Conservation (phyloP, 2,113 vertebrate species). For the Esox niger region DNA sequence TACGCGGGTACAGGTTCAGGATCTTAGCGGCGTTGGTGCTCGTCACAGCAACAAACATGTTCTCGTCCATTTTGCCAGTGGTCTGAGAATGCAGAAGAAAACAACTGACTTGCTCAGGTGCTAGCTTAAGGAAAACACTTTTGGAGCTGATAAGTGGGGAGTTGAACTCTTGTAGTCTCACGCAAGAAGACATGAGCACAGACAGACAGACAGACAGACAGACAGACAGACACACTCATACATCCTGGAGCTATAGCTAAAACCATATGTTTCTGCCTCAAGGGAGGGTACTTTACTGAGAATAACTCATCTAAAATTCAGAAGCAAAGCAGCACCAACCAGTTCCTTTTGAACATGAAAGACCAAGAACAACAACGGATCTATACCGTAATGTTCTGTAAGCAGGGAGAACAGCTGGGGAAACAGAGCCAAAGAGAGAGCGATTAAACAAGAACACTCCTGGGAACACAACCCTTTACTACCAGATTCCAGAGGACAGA, state of each 20-base stretch:
- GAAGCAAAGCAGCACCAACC: slow-evolving; percentile 5
- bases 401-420: not conserved
- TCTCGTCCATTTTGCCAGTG: slow-evolving; percentile 98
- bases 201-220: not conserved
- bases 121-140: not conserved
- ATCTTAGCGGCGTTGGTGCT: slow-evolving; percentile 98
- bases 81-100: slow-evolving; percentile 70
- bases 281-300: not conserved
- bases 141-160: too few species aligned
- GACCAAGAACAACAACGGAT: slow-evolving; percentile 10
- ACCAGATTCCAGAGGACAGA: too few species aligned
- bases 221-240: not conserved
- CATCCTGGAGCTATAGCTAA: not conserved
- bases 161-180: not conserved
- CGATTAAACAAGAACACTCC: not conserved
- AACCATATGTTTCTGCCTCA: not conserved
- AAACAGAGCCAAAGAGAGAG: slow-evolving; percentile 18
- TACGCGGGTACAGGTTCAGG: slow-evolving; percentile 95
- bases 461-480: too few species aligned
- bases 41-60: slow-evolving; percentile 95
- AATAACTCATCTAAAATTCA: not conserved
- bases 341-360: slow-evolving; percentile 21
- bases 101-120: not conserved
- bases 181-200: not conserved
- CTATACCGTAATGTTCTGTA: slow-evolving; percentile 9